These are phyloP conservation scores for Synergus gifuensis DNA, from an alignment of 2,888 invertebrate genomes.

Conservation along the genomic window DNA sequence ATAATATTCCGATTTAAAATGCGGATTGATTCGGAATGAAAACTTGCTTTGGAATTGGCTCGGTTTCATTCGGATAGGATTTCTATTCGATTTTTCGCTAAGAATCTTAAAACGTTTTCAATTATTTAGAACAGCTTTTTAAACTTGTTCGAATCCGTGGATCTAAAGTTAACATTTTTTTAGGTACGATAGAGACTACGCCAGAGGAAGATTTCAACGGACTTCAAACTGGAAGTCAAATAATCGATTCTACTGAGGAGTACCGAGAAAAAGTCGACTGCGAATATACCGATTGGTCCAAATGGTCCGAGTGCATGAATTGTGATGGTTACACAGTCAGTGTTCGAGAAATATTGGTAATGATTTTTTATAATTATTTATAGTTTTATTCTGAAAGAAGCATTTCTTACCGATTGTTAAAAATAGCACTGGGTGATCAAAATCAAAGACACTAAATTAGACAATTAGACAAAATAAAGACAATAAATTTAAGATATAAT, in stretches of 20 bases:
- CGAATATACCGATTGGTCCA: constrained; percentile 88
- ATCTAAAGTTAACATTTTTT: background rate
- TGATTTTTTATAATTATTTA: constrained; percentile 1
- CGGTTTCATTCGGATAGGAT: too few species aligned
- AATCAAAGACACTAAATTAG: too few species aligned
- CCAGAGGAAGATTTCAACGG: constrained; percentile 63
- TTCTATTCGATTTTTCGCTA: too few species aligned
- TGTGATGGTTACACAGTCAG: constrained; percentile 81
- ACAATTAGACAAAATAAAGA: too few species aligned
- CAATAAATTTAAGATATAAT: too few species aligned
- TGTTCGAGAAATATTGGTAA: constrained; percentile 70
- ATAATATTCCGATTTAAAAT: too few species aligned
- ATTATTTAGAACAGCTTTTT: too few species aligned
- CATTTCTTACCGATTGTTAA: background rate
- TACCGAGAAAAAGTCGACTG: constrained; percentile 80
- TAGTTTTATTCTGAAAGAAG: background rate
- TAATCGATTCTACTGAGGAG: constrained; percentile 60
- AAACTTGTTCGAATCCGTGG: too few species aligned
- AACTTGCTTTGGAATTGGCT: too few species aligned
- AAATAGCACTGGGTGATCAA: too few species aligned
- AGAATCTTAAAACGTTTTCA: too few species aligned
- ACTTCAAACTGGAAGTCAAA: constrained; percentile 67
- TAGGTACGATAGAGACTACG: background rate
- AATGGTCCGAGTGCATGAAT: constrained; percentile 91
- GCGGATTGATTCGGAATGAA: too few species aligned